Conservation (phyloP, 1,140 invertebrate genomes). For the Apis florea region DNA sequence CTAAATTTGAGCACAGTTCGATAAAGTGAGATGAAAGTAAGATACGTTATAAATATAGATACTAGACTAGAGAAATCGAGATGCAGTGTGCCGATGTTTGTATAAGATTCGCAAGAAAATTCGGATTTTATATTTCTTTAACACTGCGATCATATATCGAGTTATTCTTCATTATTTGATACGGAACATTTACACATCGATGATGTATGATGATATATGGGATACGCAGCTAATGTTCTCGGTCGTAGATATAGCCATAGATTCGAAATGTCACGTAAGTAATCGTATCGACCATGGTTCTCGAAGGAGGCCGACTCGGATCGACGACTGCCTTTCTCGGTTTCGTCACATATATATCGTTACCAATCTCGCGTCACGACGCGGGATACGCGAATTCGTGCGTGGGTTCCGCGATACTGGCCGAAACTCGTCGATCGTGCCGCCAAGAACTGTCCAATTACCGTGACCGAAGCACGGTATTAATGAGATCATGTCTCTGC, state of each 20-base stretch:
- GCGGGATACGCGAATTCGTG: slow-evolving; percentile 20
- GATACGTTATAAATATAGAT: too few relatives aligned
- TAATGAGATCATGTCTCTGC: slow-evolving; percentile 58
- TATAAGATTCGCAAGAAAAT: too few relatives aligned
- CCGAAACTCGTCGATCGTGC: slow-evolving; percentile 40
- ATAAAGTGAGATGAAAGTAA: too few relatives aligned
- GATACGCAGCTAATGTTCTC: too few relatives aligned
- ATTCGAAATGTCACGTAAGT: neutral
- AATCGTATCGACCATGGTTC: neutral
- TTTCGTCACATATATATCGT: slow-evolving; percentile 49
- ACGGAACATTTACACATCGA: neutral
- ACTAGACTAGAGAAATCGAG: too few relatives aligned
- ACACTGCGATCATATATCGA: too few relatives aligned
- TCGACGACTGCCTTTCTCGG: slow-evolving; percentile 44
- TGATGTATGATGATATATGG: neutral
- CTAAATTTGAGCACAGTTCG: too few relatives aligned
- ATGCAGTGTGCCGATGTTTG: too few relatives aligned
- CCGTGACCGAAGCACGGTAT: slow-evolving; percentile 52
- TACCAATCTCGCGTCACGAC: slow-evolving; percentile 17
- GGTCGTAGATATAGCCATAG: too few relatives aligned
- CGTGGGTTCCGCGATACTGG: slow-evolving; percentile 25
- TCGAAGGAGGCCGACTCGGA: slow-evolving; percentile 29
- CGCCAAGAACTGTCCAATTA: slow-evolving; percentile 44
- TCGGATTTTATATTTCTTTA: too few relatives aligned
- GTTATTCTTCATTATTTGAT: too few relatives aligned